phyloP scores from a whole-genome alignment of 2,113 vertebrate genomes.

The Pitta sordida region DNA sequence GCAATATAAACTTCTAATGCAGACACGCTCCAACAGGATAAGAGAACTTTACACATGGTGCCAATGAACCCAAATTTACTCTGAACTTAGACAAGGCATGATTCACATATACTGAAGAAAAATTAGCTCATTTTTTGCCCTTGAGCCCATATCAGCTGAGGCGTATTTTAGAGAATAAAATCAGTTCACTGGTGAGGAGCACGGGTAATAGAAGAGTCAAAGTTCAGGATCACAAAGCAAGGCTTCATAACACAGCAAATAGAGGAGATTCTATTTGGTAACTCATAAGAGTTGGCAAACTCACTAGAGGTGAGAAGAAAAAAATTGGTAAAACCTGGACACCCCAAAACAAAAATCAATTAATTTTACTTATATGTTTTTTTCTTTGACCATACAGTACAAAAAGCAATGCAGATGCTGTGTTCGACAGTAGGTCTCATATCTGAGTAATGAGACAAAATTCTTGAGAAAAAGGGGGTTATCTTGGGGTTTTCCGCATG shows the following conservation, averaged over 20 bases:
- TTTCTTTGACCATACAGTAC: not conserved
- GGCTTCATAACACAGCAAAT: not conserved
- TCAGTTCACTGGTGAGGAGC: not conserved
- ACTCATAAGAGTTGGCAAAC: not conserved
- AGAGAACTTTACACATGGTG: not conserved
- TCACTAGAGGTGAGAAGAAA: not conserved
- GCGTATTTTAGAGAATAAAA: not conserved
- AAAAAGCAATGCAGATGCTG: not conserved
- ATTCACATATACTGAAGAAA: not conserved
- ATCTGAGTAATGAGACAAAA: not conserved
- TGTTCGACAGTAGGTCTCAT: not conserved
- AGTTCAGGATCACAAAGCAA: not conserved
- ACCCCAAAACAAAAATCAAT: not conserved
- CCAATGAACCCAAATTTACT: not conserved
- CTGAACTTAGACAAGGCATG: not conserved
- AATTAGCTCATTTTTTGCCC: not conserved
- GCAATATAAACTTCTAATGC: constrained; percentile 10
- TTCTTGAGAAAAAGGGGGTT: not conserved
- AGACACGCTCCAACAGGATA: not conserved
- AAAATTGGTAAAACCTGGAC: not conserved
- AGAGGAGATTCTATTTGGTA: not conserved
- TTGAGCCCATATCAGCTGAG: not conserved
- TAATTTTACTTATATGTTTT: not conserved
- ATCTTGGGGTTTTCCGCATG: not conserved
- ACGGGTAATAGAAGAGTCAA: not conserved